Conservation (phyloP, 2,113 vertebrate species). For the Pterocles gutturalis region DNA sequence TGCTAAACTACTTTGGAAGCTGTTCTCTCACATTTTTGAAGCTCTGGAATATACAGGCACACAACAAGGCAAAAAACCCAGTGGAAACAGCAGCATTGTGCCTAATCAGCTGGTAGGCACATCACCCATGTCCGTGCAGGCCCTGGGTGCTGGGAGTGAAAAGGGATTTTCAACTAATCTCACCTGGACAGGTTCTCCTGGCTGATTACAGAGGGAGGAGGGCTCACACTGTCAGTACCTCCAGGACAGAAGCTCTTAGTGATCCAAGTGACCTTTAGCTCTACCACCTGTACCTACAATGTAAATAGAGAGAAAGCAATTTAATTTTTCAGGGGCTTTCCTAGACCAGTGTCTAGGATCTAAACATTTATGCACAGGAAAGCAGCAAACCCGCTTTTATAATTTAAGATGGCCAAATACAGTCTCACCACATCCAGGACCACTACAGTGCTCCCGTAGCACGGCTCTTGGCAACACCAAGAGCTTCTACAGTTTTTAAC, state of each 20-base stretch:
- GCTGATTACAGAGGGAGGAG: conserved; percentile 91
- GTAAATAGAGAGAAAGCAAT: not conserved
- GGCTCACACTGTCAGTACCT: conserved; percentile 94
- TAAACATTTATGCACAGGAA: not conserved
- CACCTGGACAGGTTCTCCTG: conserved; percentile 95
- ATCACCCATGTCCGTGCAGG: not conserved
- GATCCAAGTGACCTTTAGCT: conserved; percentile 97
- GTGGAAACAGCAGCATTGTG: not conserved
- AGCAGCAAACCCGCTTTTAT: not conserved
- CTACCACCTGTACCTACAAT: conserved; percentile 92
- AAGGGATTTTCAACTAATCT: not conserved
- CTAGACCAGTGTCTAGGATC: not conserved
- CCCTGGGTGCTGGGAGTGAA: not conserved
- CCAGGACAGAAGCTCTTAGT: conserved; percentile 98
- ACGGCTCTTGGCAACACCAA: not conserved
- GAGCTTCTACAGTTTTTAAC: not conserved
- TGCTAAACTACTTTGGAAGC: not conserved
- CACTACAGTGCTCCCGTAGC: not conserved
- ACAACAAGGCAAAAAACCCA: not conserved
- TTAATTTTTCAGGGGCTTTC: not conserved
- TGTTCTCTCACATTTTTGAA: not conserved
- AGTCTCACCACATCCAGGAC: not conserved
- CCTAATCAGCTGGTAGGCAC: not conserved
- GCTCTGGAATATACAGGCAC: not conserved
- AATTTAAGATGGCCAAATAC: not conserved